Conservation (phyloP, 2,888 invertebrate genomes). For the Autographa gamma region DNA sequence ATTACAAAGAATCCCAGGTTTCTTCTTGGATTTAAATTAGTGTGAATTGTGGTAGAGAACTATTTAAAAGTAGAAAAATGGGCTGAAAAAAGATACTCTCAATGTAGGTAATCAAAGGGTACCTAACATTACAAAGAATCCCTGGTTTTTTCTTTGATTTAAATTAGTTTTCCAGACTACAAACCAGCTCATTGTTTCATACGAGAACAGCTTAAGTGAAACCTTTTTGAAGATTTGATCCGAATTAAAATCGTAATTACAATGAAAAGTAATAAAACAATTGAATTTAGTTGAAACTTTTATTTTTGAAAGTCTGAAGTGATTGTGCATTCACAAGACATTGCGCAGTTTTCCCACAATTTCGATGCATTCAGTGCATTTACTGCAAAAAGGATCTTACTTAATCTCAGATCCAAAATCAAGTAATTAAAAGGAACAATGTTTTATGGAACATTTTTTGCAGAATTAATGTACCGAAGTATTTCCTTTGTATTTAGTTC, state of each 20-base stretch:
- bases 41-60: too few species aligned
- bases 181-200: too few species aligned
- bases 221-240: neutral
- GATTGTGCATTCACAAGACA: constrained; percentile 28
- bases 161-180: too few species aligned
- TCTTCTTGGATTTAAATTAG: too few species aligned
- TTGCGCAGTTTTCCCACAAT: constrained; percentile 52
- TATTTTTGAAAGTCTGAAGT: constrained; percentile 15
- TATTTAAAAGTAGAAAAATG: too few species aligned
- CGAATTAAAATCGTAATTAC: neutral
- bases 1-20: too few species aligned
- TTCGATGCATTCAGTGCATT: constrained; percentile 38
- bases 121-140: too few species aligned
- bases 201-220: neutral
- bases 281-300: constrained; percentile 15
- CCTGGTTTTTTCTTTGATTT: too few species aligned
- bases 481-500: neutral
- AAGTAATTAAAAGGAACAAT: constrained; percentile 29
- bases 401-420: constrained; percentile 44
- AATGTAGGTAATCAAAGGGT: too few species aligned
- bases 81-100: too few species aligned
- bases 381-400: constrained; percentile 45
- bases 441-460: constrained; percentile 10
- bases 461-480: constrained; percentile 25
- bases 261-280: constrained; percentile 14